Base-by-base conservation (phyloP, 2,888 invertebrate genomes). In the Luperina nickerlii region DNA sequence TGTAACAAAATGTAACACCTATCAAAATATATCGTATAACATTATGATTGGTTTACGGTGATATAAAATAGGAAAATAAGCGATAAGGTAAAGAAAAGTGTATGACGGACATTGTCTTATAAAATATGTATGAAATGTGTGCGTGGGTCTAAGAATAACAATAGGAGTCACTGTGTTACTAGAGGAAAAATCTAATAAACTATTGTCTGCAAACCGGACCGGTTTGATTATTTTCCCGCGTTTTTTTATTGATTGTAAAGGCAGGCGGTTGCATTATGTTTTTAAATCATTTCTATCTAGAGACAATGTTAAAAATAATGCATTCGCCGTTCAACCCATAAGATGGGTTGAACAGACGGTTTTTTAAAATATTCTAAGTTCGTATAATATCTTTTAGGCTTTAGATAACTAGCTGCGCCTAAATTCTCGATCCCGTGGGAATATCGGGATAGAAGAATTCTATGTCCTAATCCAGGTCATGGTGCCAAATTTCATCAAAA, bases 141-240 rank as follows among this genome's bases (percentile, higher is more conserved):
- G 38, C 74, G 60, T 78, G 74, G 90, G 90, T 90, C 90, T 88
- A 75, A 51, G 81, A 72, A 71, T 81, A 80, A 89, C 90, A 91
- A 90, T 90, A 70, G 78, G 66, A 76, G 86, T 86, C 87, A 87
- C 70, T 81, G 76, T 89, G 83, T 75, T 79, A 74, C 63, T 78
- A 74, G 72, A 82, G 68, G 60, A 72, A 83, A 60, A 71, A 71
- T 13, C n/a, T 13, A n/a, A 63, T n/a, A 75, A 70, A 81, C 74
- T 27, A 83, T 83, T 75, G 84, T 75, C 18, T 74, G 11, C 5
- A 78, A 83, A 78, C 83, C 75, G 72, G 84, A 65, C 60, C 57
- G 38, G 27, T 73, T 70, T 27, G 13, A 60, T 74, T 38, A 73
- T 57, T 78, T 86, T 82, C 77, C 77, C 86, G 86, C 77, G 48